Conservation (phyloP, 2,113 vertebrate species). For the Calidris pygmaea region DNA sequence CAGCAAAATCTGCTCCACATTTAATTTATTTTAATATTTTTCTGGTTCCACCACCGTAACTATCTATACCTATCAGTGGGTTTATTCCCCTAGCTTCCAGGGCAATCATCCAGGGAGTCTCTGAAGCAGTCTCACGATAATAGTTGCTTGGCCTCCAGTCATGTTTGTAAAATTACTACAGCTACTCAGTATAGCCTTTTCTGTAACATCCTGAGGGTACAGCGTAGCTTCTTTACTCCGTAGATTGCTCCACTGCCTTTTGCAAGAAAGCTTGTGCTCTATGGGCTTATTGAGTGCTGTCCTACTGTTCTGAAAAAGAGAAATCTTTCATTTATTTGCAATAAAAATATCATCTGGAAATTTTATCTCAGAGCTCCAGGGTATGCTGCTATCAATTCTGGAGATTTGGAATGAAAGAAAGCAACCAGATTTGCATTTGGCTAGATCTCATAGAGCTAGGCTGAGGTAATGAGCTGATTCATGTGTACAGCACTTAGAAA, state of each 20-base stretch:
- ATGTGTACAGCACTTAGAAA: background rate
- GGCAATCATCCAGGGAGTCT: background rate
- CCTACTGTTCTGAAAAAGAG: background rate
- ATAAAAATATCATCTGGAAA: background rate
- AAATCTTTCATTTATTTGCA: background rate
- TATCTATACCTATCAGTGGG: background rate
- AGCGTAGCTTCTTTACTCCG: background rate
- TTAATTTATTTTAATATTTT: background rate
- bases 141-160: background rate
- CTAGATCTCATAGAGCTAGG: background rate
- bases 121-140: background rate
- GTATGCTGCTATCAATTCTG: background rate
- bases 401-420: background rate
- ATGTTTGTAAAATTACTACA: background rate
- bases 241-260: background rate
- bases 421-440: background rate
- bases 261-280: background rate
- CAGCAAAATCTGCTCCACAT: background rate
- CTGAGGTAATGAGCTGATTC: constrained; percentile 26
- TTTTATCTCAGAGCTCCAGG: background rate
- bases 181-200: background rate
- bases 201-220: background rate
- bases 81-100: background rate
- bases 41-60: background rate
- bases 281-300: background rate